Conservation (phyloP, 2,888 invertebrate genomes). For the Ormyrus thymus region DNA sequence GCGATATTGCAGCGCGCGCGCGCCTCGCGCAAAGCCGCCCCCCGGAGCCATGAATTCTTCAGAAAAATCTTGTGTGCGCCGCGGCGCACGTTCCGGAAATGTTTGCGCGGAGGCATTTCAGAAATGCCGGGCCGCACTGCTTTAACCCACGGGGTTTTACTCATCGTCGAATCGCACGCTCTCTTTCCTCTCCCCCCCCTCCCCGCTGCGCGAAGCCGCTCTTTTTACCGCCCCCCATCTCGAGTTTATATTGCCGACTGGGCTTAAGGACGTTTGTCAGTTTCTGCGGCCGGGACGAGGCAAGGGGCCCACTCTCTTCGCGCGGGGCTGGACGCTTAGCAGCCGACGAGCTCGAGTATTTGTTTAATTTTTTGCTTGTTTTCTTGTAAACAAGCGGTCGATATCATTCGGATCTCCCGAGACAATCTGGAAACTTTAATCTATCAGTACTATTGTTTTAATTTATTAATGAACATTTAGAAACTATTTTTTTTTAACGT, state of each 20-base stretch:
- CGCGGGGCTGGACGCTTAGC: too few species aligned
- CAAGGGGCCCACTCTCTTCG: too few species aligned
- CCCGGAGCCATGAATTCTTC: constrained; percentile 49
- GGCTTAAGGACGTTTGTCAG: too few species aligned
- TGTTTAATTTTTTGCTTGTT: too few species aligned
- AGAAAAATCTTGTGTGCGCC: constrained; percentile 52
- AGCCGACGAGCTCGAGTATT: too few species aligned
- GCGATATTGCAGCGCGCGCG: background rate
- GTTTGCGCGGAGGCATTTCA: constrained; percentile 50
- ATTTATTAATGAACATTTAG: too few species aligned
- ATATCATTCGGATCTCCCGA: too few species aligned
- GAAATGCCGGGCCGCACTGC: constrained; percentile 46
- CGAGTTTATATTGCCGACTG: constrained; percentile 36
- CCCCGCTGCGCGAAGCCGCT: background rate
- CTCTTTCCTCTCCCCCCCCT: background rate
- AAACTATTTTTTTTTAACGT: too few species aligned
- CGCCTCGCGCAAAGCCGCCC: constrained; percentile 33
- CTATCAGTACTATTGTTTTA: too few species aligned
- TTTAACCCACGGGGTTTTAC: constrained; percentile 44
- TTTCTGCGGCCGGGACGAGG: too few species aligned
- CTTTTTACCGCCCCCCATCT: constrained; percentile 21
- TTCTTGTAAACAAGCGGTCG: too few species aligned
- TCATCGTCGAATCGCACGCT: constrained; percentile 46
- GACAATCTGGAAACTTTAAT: too few species aligned
- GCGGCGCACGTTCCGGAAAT: constrained; percentile 53